Base-by-base conservation (phyloP, 2,113 vertebrate genomes). In the Brachyhypopomus occidentalis region DNA sequence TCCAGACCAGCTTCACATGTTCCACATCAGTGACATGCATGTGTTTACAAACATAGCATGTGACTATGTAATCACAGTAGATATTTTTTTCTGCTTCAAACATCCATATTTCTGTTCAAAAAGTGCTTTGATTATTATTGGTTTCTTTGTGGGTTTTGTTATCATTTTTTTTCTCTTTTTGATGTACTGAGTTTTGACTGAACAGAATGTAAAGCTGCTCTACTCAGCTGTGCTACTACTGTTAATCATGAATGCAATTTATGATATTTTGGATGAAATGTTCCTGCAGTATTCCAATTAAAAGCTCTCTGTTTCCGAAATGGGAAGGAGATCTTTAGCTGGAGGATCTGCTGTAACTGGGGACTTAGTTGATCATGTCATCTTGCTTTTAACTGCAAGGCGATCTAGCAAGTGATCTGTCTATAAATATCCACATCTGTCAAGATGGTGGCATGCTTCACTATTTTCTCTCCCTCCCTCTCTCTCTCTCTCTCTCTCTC, bases 261-360 rank as follows among this genome's bases (percentile, higher is more conserved):
- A 2, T 66, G 25, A 38, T 14, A 14, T 41, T 70, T 12, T 70
- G 36, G 66, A 34, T 12, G 66, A 38, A 38, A 70, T 22, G 20
- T 41, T 38, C 12, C 20, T 70, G 41, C 36, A n/a, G 12, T n/a
- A 4, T 17, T 20, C 66, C 36, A 41, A 60, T n/a, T n/a, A 70
- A 70, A 70, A 34, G 19, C 34, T 25, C 66, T 70, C 20, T 11
- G 2, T 22, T 41, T 12, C 19, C 41, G 66, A 34, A 70, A 70
- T 41, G 66, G 36, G 66, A 70, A 38, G 12, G 27, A 69, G 66
- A 70, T 70, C 36, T 9, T 19, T 70, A 90, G 87, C 66, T 38
- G 11, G 66, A 70, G 66, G 66, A 41, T 22, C 34, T 41, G 66
- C 66, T 70, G 20, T 70, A 41, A 70, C 38, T 70, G 36, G 66